A percentile compares a stretch with the other conserved stretches of the same genome.
Evolutionary conservation across 1,140 invertebrate genomes (phyloP).

Genomic region (Oppia nitens): DNA sequence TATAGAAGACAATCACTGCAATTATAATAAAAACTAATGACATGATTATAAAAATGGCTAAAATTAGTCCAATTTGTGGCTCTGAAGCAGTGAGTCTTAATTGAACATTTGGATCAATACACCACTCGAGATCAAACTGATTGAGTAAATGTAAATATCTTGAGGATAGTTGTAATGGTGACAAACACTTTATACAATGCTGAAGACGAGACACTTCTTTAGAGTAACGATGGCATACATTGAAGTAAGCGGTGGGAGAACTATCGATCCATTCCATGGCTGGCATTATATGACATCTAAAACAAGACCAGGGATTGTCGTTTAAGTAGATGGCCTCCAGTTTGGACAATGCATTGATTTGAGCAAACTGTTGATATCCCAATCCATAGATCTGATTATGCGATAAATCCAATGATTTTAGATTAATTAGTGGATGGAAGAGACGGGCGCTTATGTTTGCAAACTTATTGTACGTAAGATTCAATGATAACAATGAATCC

Average conservation of each 20-base stretch:
- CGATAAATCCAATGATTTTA: constrained; percentile 42
- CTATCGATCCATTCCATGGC: constrained; percentile 25
- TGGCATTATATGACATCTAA: constrained; percentile 36
- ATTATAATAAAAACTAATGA: constrained; percentile 25
- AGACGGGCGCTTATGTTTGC: constrained; percentile 35
- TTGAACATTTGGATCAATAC: constrained; percentile 16
- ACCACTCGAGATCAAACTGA: constrained; percentile 19
- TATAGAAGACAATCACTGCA: constrained; percentile 29
- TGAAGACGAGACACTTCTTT: not conserved
- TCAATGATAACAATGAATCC: constrained; percentile 19
- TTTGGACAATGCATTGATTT: constrained; percentile 23
- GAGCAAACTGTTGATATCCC: constrained; percentile 35
- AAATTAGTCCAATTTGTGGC: constrained; percentile 26
- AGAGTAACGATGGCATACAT: constrained; percentile 29
- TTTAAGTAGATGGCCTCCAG: constrained; percentile 33
- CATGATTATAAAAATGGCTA: constrained; percentile 26
- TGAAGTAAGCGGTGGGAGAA: constrained; percentile 17
- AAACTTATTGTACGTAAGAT: constrained; percentile 32
- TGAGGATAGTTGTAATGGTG: constrained; percentile 17
- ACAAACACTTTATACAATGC: constrained; percentile 21
- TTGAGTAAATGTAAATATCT: constrained; percentile 16
- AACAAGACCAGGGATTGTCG: constrained; percentile 47
- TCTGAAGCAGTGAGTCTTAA: constrained; percentile 15
- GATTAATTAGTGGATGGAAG: constrained; percentile 35
- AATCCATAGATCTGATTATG: constrained; percentile 41